Conservation (phyloP, 2,888 invertebrate species). For the Lasioglossum malachurum region DNA sequence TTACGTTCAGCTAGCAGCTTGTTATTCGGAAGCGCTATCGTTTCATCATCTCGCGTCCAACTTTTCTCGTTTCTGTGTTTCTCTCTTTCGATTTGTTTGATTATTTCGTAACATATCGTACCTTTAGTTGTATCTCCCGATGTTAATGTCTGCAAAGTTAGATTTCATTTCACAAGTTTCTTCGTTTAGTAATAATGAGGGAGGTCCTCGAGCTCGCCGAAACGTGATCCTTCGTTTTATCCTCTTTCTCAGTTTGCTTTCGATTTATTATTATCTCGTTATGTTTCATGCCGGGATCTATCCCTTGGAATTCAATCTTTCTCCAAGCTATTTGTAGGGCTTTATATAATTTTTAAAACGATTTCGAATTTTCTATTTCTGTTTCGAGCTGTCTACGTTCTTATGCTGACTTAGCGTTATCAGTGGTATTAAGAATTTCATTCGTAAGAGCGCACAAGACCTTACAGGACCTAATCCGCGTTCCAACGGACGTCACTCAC, state of each 20-base stretch:
- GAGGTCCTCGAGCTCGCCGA: background rate
- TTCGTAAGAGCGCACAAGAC: background rate
- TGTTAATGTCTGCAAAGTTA: background rate
- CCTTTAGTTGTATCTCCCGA: background rate
- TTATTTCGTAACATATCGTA: background rate
- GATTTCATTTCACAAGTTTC: background rate
- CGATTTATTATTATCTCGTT: background rate
- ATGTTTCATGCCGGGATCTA: background rate
- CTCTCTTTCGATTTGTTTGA: background rate
- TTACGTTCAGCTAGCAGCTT: background rate
- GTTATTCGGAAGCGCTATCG: background rate
- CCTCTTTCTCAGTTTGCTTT: background rate
- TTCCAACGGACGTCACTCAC: background rate
- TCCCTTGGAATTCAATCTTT: background rate
- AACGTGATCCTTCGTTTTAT: background rate
- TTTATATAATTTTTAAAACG: background rate
- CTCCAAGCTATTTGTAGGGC: background rate
- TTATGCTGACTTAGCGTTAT: background rate
- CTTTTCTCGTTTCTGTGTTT: background rate
- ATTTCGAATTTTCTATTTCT: background rate
- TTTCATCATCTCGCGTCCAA: background rate
- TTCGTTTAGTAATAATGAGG: background rate
- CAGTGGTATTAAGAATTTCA: background rate
- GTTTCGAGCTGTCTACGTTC: no score
- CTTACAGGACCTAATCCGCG: background rate